Conservation (phyloP, 2,888 invertebrate genomes). For the Beris chalybata region DNA sequence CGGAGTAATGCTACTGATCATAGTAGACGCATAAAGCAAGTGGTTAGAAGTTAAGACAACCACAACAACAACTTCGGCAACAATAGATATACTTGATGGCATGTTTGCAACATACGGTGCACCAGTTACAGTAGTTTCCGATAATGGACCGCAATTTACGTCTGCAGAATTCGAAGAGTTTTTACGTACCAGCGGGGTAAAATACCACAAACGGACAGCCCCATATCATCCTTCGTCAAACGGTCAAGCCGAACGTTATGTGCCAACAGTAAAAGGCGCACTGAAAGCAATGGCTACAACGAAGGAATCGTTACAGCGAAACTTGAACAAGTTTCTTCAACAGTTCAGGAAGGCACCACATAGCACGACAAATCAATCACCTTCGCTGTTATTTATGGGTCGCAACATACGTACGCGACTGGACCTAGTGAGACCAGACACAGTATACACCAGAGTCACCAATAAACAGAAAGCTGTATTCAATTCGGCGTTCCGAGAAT, state of each 20-base stretch:
- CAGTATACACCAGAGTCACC: background rate
- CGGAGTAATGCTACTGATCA: conserved; percentile 46
- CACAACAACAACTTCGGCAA: conserved; percentile 39
- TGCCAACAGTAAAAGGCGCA: conserved; percentile 30
- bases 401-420: background rate
- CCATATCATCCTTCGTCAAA: conserved; percentile 42
- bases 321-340: conserved; percentile 31
- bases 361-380: conserved; percentile 39
- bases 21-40: conserved; percentile 52
- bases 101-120: conserved; percentile 43
- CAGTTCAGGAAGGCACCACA: conserved; percentile 35
- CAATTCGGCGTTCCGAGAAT: background rate
- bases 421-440: background rate
- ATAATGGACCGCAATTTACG: conserved; percentile 43
- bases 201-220: conserved; percentile 38
- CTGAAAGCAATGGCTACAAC: conserved; percentile 34
- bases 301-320: conserved; percentile 19
- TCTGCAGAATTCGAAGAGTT: conserved; percentile 34
- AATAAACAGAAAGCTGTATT: background rate
- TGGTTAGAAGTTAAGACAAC: conserved; percentile 50
- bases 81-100: conserved; percentile 26
- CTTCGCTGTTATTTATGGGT: conserved; percentile 40
- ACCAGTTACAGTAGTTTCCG: conserved; percentile 41
- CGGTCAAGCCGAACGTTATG: conserved; percentile 21
- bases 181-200: conserved; percentile 34